Evolutionary conservation across 1,140 invertebrate genomes (phyloP), one percentile per base, ranked within the genome.

Genomic region (Drosophila biarmipes): DNA sequence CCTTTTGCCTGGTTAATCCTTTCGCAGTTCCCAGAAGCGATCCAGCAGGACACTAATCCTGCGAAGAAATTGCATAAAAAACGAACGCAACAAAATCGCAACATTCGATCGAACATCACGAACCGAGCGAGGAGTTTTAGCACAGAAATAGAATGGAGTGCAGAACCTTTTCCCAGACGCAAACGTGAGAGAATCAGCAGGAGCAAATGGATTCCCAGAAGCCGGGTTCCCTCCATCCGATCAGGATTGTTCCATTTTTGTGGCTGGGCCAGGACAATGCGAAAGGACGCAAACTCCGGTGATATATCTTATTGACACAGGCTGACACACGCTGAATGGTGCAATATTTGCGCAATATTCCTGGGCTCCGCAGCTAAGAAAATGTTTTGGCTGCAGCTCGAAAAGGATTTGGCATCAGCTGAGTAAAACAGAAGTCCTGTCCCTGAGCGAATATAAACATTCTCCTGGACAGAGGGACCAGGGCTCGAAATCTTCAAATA

Each of bases 331-430:
- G 17, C 35, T 52, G 38, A 52, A 52, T 63, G 10, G 40, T 76
- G 82, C 82, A 86, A 87, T 87, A 78, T 81, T 78, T 71, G 82
- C 82, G 82, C 82, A 86, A 86, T 82, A 78, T 75, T 76, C 46
- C 66, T 76, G 78, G 82, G 84, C 82, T 51, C 59, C 42, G 80
- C 73, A 87, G 82, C 82, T 81, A 87, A 78, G 74, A 87, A 86
- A 87, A 87, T 87, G 82, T 86, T 87, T 75, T 78, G 53, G 57
- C 78, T 71, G 82, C 35, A 53, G 53, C 68, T 71, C 73, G 67
- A 51, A 81, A 86, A 87, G 82, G 82, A 82, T 81, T 87, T 78
- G 59, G 14, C 38, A 37, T 42, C 14, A 15, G 40, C 19, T 42
- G 43, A 56, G 42, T 27, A 56, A 37, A 55, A 71, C 66, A 69